Percentiles rank a stretch among this genome's conserved stretches.
phyloP scores from a whole-genome alignment of 92 coral and sea anemone genomes.

The Siderastrea radians region DNA sequence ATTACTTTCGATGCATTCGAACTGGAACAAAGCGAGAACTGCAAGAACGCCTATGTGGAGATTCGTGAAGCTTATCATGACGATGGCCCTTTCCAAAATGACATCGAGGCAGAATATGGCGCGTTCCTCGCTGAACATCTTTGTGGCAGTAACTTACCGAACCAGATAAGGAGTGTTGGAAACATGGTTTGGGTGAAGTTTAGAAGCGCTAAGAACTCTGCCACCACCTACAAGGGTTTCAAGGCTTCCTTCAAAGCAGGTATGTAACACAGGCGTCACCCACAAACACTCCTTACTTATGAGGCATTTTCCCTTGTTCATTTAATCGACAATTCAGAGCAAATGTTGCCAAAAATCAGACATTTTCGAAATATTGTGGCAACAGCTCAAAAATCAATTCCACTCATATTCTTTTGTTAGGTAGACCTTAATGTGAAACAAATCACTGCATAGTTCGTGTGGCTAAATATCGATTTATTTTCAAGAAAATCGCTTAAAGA shows the following conservation, averaged over 20 bases:
- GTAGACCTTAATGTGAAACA: too few species aligned
- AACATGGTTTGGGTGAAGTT: conserved; percentile 41
- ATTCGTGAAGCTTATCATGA: neutral
- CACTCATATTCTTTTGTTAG: too few species aligned
- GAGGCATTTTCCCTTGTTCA: too few species aligned
- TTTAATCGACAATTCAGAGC: too few species aligned
- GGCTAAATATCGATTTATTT: too few species aligned
- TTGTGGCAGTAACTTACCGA: conserved; percentile 9
- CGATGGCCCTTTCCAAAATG: too few species aligned
- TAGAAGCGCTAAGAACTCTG: neutral
- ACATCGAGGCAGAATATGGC: neutral
- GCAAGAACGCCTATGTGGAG: conserved; percentile 28
- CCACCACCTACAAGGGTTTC: conserved; percentile 34
- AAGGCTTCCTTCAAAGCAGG: conserved; percentile 37
- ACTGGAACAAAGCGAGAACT: conserved; percentile 14
- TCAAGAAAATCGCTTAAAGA: too few species aligned
- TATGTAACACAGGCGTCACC: neutral
- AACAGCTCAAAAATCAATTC: too few species aligned
- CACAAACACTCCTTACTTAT: too few species aligned
- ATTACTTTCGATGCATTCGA: neutral
- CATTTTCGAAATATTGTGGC: too few species aligned
- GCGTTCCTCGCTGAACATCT: conserved; percentile 4
- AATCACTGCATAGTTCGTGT: too few species aligned
- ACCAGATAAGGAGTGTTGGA: conserved; percentile 2
- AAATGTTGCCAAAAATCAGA: too few species aligned